These are phyloP conservation scores for Chouioia cunea DNA, from an alignment of 2,888 invertebrate species.

Conservation along the genomic window DNA sequence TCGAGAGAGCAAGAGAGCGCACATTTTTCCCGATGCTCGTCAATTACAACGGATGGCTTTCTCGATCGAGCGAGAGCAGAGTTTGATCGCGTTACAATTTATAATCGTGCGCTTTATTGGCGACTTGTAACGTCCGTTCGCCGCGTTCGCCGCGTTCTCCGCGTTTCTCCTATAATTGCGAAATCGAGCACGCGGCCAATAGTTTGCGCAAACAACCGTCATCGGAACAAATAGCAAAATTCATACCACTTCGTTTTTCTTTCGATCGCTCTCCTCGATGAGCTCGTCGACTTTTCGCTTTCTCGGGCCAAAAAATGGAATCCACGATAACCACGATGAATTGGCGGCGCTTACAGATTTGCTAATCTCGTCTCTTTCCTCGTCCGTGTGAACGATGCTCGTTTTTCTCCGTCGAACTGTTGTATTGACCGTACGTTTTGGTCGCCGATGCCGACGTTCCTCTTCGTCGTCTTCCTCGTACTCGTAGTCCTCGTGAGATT, in stretches of 20 bases:
- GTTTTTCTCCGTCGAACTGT: conserved; percentile 54
- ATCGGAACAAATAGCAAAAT: no score
- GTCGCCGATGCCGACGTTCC: conserved; percentile 30
- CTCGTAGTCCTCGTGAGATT: conserved; percentile 36
- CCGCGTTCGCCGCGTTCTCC: no score
- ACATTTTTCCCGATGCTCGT: no score
- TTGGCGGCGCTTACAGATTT: conserved; percentile 56
- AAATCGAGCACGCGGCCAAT: no score
- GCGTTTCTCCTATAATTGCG: no score
- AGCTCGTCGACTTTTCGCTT: conserved; percentile 56
- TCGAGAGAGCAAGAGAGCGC: no score
- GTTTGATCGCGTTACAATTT: no score
- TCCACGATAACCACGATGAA: conserved; percentile 59
- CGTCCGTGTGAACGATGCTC: conserved; percentile 56
- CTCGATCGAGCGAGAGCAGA: not conserved
- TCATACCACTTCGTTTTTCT: conserved; percentile 52
- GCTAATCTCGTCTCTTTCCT: conserved; percentile 56
- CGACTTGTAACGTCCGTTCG: no score
- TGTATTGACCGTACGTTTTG: conserved; percentile 46
- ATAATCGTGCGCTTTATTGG: no score
- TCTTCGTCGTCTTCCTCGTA: conserved; percentile 53
- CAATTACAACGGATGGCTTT: no score
- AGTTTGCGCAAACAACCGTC: not conserved
- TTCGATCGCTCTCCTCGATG: conserved; percentile 54
- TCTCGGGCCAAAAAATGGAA: conserved; percentile 54